Evolutionary conservation across 2,888 invertebrate species (phyloP).

Genomic region (Lasioglossum lativentre): DNA sequence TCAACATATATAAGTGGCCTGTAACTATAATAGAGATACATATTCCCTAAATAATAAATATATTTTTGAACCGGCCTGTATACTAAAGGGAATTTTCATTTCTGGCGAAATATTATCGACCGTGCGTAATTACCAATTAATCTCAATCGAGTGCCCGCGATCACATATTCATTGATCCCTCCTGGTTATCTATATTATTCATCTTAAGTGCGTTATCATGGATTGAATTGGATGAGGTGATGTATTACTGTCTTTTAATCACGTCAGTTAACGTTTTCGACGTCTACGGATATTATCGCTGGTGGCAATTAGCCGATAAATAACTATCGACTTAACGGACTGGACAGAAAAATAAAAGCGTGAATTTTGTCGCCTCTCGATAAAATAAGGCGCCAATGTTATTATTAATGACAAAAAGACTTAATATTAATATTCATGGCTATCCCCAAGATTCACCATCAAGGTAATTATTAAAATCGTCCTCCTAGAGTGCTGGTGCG

Average conservation of each 20-base stretch:
- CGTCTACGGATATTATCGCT: conserved; percentile 23
- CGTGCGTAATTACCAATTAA: conserved; percentile 16
- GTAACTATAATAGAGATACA: not conserved
- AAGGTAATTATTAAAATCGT: not conserved
- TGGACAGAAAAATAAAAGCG: not conserved
- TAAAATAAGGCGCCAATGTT: not conserved
- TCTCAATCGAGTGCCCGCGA: conserved; percentile 24
- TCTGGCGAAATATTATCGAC: not conserved
- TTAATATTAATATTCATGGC: not conserved
- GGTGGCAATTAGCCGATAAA: conserved; percentile 6
- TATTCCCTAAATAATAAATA: not conserved
- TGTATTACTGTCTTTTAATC: conserved; percentile 17
- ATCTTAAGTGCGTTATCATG: conserved; percentile 26
- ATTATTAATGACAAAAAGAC: not conserved
- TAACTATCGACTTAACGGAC: not conserved
- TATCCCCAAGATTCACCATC: not conserved
- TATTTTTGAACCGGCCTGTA: not conserved
- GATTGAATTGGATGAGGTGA: not conserved
- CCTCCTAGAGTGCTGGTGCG: not conserved
- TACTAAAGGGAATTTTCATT: not conserved
- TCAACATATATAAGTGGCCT: no score
- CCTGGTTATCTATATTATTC: conserved; percentile 44
- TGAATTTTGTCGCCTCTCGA: not conserved
- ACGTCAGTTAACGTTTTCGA: conserved; percentile 7
- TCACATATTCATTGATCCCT: conserved; percentile 10